Percentiles rank a stretch among this genome's conserved stretches.
phyloP scores from a whole-genome alignment of 1,140 invertebrate genomes.

The Brachionus sp. region DNA sequence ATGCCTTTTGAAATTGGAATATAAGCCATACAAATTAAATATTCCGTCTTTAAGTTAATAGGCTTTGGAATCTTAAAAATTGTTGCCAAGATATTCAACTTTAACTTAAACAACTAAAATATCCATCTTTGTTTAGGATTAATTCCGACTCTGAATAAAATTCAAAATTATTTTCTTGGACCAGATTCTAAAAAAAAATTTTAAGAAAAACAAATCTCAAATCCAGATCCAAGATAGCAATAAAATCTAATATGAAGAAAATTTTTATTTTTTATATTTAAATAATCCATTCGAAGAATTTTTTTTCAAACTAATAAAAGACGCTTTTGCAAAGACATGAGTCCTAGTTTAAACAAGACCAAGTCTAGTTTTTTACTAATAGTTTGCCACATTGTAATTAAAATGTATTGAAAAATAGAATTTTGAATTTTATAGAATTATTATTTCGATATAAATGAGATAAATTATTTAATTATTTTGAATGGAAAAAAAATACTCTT shows the following conservation, averaged over 20 bases:
- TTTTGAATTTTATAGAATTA: no score
- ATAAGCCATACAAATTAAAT: not conserved
- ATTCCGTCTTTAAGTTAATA: constrained; percentile 3
- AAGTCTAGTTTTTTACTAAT: not conserved
- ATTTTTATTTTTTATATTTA: not conserved
- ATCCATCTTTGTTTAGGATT: not conserved
- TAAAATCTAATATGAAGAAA: not conserved
- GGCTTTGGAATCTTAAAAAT: not conserved
- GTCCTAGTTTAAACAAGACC: not conserved
- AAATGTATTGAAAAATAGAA: no score
- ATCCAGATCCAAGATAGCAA: not conserved
- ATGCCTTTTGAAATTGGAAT: not conserved
- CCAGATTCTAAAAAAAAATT: not conserved
- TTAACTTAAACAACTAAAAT: not conserved
- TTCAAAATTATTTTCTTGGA: not conserved
- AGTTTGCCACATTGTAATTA: not conserved
- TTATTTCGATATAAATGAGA: no score
- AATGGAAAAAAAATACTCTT: no score
- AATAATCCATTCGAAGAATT: not conserved
- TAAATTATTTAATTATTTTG: no score
- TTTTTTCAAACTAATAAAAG: not conserved
- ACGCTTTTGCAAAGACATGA: not conserved
- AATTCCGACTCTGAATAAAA: not conserved
- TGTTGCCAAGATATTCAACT: constrained; percentile 1
- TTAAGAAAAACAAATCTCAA: constrained; percentile 5